These are phyloP conservation scores for Apamea anceps DNA, from an alignment of 2,888 invertebrate genomes.

Conservation along the genomic window DNA sequence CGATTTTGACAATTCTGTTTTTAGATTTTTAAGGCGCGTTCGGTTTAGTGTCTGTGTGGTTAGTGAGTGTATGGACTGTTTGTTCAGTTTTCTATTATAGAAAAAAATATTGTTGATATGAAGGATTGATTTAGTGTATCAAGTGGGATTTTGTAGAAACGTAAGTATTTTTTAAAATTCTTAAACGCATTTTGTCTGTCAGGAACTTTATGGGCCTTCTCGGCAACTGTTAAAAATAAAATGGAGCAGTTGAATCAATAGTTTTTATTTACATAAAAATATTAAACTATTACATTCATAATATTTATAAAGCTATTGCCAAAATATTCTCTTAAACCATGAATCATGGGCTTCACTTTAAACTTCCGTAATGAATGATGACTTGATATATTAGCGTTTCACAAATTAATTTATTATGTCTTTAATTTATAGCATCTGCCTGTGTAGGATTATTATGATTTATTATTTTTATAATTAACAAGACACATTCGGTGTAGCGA, in stretches of 20 bases:
- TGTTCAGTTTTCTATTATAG: conserved; percentile 39
- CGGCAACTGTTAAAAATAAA: conserved; percentile 5
- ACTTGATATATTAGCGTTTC: conserved; percentile 15
- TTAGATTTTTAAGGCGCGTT: conserved; percentile 53
- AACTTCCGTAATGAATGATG: conserved; percentile 15
- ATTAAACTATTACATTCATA: conserved; percentile 1
- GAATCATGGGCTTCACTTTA: conserved; percentile 31
- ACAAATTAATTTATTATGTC: conserved; percentile 51
- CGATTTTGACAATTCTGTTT: conserved; percentile 58
- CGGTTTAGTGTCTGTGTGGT: conserved; percentile 62
- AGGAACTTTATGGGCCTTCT: too few relatives aligned
- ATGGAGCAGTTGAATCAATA: background rate
- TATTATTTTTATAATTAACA: conserved; percentile 34
- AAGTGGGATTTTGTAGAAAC: conserved; percentile 61
- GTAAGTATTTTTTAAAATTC: conserved; percentile 50
- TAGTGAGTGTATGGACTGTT: conserved; percentile 64
- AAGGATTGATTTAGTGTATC: conserved; percentile 62
- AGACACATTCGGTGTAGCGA: background rate
- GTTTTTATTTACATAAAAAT: background rate
- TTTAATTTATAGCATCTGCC: conserved; percentile 23
- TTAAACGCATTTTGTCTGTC: background rate
- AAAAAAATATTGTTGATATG: conserved; percentile 55
- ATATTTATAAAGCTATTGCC: conserved; percentile 8
- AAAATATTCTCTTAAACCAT: conserved; percentile 25
- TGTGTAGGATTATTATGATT: conserved; percentile 27